Evolutionary conservation across 2,797 vertebrate genomes (phyloP).

Genomic region (Trachops cirrhosus): DNA sequence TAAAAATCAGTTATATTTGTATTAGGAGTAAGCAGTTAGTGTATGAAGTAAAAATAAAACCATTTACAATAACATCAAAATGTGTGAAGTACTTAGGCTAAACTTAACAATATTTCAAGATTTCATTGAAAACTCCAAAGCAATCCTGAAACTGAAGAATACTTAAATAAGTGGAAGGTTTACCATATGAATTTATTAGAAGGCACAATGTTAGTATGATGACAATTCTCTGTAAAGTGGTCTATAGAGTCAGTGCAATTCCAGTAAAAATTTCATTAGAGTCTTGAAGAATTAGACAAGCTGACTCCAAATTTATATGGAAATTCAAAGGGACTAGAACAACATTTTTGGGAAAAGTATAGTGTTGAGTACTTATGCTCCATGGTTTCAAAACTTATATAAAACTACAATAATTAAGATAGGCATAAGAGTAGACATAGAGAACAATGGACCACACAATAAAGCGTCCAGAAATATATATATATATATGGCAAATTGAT

Average conservation of each 20-base stretch:
- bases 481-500: neutral
- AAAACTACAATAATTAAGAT: neutral
- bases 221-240: neutral
- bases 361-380: neutral
- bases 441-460: neutral
- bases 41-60: neutral
- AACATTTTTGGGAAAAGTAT: neutral
- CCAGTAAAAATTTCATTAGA: neutral
- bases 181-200: neutral
- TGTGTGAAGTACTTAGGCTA: neutral
- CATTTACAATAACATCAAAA: neutral
- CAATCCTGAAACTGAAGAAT: neutral
- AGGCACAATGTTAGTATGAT: neutral
- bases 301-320: neutral
- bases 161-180: neutral
- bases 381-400: constrained; percentile 23
- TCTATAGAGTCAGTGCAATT: neutral
- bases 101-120: neutral
- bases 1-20: constrained; percentile 19
- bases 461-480: neutral
- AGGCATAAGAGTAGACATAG: neutral
- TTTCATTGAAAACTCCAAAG: constrained; percentile 7
- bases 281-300: neutral
- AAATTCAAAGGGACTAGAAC: neutral
- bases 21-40: neutral